Percentiles rank a stretch among this genome's conserved stretches.
Evolutionary conservation across 2,113 vertebrate species (phyloP).

Genomic region (Petroica traversi): DNA sequence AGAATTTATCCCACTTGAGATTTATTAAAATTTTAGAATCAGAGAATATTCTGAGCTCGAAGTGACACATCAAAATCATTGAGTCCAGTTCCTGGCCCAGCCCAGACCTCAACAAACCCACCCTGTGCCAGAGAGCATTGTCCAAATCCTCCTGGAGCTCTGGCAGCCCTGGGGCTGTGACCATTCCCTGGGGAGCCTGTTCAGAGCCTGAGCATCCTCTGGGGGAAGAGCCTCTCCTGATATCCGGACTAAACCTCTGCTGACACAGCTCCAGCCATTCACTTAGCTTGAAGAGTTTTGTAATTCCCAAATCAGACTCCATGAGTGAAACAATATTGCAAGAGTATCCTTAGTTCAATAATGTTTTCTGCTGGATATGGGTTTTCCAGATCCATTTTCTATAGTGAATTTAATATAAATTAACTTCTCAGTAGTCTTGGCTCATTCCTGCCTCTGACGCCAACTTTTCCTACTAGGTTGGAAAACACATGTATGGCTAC

Average conservation of each 20-base stretch:
- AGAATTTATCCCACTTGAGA: neutral
- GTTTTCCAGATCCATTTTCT: neutral
- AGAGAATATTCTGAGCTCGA: neutral
- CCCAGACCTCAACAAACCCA: neutral
- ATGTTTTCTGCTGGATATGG: neutral
- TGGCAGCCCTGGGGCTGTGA: neutral
- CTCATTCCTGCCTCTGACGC: neutral
- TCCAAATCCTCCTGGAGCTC: neutral
- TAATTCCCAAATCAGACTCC: neutral
- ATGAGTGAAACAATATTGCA: neutral
- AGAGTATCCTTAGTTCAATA: neutral
- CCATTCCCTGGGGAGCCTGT: neutral
- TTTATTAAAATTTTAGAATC: neutral
- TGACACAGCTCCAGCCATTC: neutral
- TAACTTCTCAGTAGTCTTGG: neutral
- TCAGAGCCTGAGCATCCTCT: fast-evolving
- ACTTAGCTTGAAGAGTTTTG: neutral
- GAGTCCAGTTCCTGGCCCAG: neutral
- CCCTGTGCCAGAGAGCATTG: fast-evolving
- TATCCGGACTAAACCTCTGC: neutral
- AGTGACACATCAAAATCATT: fast-evolving
- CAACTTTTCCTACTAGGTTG: neutral
- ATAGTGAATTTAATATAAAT: neutral
- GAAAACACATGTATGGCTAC: neutral
- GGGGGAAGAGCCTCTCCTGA: neutral